Percentiles rank a stretch among this genome's conserved stretches.
These are phyloP conservation scores for Corydoras sp. DNA, from an alignment of 2,113 vertebrate genomes.

Conservation along the genomic window DNA sequence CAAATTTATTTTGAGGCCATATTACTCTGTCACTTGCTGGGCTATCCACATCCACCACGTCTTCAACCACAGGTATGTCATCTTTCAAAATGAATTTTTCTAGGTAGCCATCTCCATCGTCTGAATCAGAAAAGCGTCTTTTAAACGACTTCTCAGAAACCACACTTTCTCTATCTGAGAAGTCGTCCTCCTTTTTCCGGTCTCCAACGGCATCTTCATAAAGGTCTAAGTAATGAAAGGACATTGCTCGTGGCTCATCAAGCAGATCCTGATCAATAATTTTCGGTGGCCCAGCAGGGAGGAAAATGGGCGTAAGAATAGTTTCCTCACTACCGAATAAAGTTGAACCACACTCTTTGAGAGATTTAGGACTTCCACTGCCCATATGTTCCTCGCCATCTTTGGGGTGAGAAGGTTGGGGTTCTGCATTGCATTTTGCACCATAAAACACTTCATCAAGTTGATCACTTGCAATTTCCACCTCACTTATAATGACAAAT, in stretches of 20 bases:
- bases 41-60: conserved; percentile 47
- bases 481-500: conserved; percentile 68
- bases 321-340: conserved; percentile 78
- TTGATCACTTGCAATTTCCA: conserved; percentile 71
- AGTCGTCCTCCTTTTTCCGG: conserved; percentile 63
- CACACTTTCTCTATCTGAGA: conserved; percentile 75
- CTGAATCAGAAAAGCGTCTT: conserved; percentile 75
- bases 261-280: conserved; percentile 77
- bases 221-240: conserved; percentile 86
- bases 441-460: conserved; percentile 86
- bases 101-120: conserved; percentile 80
- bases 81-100: conserved; percentile 89
- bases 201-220: conserved; percentile 78
- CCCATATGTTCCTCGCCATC: conserved; percentile 31
- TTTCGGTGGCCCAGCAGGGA: conserved; percentile 76
- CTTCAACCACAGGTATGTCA: conserved; percentile 65
- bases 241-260: conserved; percentile 82
- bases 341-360: conserved; percentile 66
- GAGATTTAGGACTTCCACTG: conserved; percentile 54
- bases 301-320: conserved; percentile 72
- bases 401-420: conserved; percentile 42
- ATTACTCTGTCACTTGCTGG: conserved; percentile 46
- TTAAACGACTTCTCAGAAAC: conserved; percentile 73
- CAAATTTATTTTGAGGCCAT: conserved; percentile 64
- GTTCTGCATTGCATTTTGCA: conserved; percentile 44